These are phyloP conservation scores for Petaurus breviceps DNA, from an alignment of 2,113 vertebrate genomes.

Conservation along the genomic window DNA sequence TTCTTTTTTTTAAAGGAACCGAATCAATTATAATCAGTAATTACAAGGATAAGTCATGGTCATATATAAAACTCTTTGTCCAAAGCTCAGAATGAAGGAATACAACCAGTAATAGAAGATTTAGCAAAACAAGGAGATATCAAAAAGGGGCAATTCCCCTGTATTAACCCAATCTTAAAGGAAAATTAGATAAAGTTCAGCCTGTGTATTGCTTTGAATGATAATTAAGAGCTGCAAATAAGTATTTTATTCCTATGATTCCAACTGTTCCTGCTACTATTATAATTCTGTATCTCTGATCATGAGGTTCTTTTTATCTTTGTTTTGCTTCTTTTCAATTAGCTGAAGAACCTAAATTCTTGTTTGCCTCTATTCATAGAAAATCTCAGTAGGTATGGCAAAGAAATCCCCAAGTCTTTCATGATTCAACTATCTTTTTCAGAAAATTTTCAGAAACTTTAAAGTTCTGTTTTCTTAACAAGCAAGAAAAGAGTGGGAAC, in stretches of 20 bases:
- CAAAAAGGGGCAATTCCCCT: background rate
- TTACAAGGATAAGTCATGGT: background rate
- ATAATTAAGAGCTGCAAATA: background rate
- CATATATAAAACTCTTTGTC: background rate
- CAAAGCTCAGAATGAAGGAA: background rate
- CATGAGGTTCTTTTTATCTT: background rate
- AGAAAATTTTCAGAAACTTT: background rate
- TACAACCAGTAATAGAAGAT: background rate
- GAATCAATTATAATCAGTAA: background rate
- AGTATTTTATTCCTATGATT: background rate
- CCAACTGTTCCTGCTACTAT: background rate
- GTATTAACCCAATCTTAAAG: no score
- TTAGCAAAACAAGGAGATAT: background rate
- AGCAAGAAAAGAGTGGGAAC: background rate
- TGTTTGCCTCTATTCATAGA: background rate
- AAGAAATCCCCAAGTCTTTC: no score
- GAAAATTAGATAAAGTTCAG: background rate
- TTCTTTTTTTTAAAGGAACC: no score
- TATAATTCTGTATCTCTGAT: background rate
- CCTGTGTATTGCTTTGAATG: background rate
- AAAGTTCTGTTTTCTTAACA: background rate
- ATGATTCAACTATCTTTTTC: background rate
- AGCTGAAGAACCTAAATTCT: background rate
- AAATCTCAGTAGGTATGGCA: background rate
- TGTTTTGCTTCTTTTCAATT: background rate